Percentiles rank a stretch among this genome's conserved stretches.
Evolutionary conservation across 2,888 invertebrate genomes (phyloP).

Genomic region (Pasiphila rectangulata): DNA sequence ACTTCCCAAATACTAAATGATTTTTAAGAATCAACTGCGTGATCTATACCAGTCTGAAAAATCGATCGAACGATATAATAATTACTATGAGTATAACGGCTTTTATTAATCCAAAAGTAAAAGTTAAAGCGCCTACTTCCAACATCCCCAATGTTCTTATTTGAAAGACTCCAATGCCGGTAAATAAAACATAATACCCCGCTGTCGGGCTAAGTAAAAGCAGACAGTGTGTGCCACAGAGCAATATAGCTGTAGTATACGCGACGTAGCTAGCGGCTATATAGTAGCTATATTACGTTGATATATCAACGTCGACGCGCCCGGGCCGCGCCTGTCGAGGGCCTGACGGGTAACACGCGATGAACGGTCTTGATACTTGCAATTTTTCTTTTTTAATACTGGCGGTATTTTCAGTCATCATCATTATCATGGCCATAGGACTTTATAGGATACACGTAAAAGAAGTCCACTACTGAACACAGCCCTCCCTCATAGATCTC

Average conservation of each 20-base stretch:
- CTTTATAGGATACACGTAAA: too few relatives aligned
- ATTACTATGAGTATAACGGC: too few relatives aligned
- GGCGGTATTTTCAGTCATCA: too few relatives aligned
- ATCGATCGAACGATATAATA: too few relatives aligned
- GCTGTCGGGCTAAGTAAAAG: slow-evolving; percentile 22
- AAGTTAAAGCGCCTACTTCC: neutral
- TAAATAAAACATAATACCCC: slow-evolving; percentile 17
- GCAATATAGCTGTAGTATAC: neutral
- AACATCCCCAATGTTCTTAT: neutral
- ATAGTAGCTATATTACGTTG: slow-evolving; percentile 6
- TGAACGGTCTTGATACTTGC: slow-evolving; percentile 48
- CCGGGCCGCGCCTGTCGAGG: slow-evolving; percentile 49
- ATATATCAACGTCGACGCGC: slow-evolving; percentile 30
- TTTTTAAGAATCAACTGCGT: too few relatives aligned
- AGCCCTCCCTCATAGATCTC: too few relatives aligned
- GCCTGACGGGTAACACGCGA: slow-evolving; percentile 43
- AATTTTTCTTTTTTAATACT: too few relatives aligned
- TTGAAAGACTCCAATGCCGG: slow-evolving; percentile 3
- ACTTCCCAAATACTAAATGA: too few relatives aligned
- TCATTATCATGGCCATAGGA: too few relatives aligned
- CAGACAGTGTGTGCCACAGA: slow-evolving; percentile 13
- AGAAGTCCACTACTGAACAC: too few relatives aligned
- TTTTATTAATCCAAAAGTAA: too few relatives aligned
- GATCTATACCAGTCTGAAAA: too few relatives aligned
- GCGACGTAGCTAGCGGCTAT: neutral